Conservation (phyloP, 2,888 invertebrate species). For the Nymphalis c-album region DNA sequence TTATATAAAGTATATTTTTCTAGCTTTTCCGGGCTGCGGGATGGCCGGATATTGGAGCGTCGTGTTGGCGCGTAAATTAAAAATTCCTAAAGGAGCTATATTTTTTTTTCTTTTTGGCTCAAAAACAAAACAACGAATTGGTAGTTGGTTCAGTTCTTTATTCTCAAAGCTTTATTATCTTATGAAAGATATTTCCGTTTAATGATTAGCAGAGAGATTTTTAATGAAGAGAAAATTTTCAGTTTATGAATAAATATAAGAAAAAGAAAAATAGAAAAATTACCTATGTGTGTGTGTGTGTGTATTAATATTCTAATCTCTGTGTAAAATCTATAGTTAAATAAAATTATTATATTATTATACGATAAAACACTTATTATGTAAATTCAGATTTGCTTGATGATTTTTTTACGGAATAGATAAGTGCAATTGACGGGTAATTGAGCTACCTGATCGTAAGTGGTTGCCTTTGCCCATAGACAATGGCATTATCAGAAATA, state of each 20-base stretch:
- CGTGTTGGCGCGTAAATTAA: constrained; percentile 43
- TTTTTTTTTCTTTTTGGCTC: constrained; percentile 38
- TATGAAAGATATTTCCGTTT: constrained; percentile 8
- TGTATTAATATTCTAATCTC: too few species aligned
- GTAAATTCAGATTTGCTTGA: too few species aligned
- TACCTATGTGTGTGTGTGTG: too few species aligned
- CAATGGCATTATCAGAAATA: too few species aligned
- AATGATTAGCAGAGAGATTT: constrained; percentile 2
- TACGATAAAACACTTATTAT: too few species aligned
- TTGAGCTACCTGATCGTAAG: too few species aligned
- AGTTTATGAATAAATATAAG: neutral
- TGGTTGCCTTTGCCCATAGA: too few species aligned
- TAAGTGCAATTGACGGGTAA: too few species aligned
- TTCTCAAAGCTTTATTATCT: constrained; percentile 36
- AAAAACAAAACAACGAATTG: constrained; percentile 24
- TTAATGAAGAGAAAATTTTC: constrained; percentile 17
- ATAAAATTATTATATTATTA: too few species aligned
- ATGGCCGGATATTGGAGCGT: constrained; percentile 40
- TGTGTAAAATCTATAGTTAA: too few species aligned
- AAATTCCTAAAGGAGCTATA: constrained; percentile 47
- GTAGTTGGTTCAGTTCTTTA: constrained; percentile 23
- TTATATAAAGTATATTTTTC: constrained; percentile 33
- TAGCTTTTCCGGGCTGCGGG: constrained; percentile 27
- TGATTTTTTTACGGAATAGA: too few species aligned
- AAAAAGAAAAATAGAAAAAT: too few species aligned